Percentiles rank a stretch among this genome's conserved stretches.
These are phyloP conservation scores for Latrodectus geometricus DNA, from an alignment of 1,140 invertebrate genomes.

Conservation along the genomic window DNA sequence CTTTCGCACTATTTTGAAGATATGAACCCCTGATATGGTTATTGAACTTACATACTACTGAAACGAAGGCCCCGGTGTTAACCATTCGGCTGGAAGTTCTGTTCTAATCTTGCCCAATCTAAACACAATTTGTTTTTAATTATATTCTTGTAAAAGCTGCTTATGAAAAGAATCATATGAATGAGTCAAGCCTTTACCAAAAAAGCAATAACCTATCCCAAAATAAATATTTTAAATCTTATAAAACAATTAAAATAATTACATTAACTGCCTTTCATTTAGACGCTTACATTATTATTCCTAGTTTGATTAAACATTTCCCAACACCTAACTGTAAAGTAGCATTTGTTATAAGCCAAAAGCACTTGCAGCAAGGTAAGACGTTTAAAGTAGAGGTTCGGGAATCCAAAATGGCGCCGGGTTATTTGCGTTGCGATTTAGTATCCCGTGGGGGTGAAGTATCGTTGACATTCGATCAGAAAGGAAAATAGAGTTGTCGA, in stretches of 20 bases:
- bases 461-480: constrained; percentile 62
- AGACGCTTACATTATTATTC: background rate
- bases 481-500: constrained; percentile 57
- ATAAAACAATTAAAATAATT: background rate
- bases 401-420: constrained; percentile 39
- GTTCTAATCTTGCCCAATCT: no score
- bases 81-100: no score
- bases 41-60: no score
- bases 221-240: no score
- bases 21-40: no score
- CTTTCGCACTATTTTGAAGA: no score
- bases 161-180: no score
- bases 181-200: no score
- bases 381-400: background rate
- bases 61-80: no score
- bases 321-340: background rate
- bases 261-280: background rate
- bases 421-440: constrained; percentile 19
- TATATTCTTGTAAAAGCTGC: no score
- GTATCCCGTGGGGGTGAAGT: constrained; percentile 32
- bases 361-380: background rate
- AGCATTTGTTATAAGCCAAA: background rate
- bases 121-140: no score
- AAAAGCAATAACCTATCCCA: no score
- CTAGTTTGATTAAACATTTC: background rate